Evolutionary conservation across 1,140 invertebrate genomes (phyloP).

Genomic region (Belonocnema kinseyi): DNA sequence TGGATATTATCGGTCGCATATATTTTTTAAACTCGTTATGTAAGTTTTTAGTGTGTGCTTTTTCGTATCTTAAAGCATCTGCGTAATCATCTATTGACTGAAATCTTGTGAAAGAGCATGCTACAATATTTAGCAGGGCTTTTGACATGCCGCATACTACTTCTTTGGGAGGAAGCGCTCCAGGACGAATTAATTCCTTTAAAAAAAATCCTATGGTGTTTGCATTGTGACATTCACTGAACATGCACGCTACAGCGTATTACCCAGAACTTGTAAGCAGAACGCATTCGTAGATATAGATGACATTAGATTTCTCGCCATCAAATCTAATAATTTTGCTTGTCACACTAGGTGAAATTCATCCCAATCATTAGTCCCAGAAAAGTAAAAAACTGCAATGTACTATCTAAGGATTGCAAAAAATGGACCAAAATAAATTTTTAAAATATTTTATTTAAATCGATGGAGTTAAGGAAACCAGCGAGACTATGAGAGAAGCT

Average conservation of each 20-base stretch:
- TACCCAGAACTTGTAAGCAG: neutral
- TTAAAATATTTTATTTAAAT: no score
- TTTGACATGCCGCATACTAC: neutral
- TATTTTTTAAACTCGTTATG: neutral
- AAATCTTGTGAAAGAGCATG: neutral
- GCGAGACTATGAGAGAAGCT: no score
- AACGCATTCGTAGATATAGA: neutral
- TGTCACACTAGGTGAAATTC: no score
- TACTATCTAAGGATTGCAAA: no score
- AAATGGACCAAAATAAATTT: no score
- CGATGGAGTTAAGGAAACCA: no score
- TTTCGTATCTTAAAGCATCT: neutral
- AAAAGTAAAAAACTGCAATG: no score
- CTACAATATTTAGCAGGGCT: neutral
- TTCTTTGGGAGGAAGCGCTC: neutral
- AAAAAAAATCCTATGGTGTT: neutral
- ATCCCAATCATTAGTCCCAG: no score
- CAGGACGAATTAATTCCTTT: neutral
- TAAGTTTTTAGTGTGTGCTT: neutral
- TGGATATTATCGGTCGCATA: neutral
- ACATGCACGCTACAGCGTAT: neutral
- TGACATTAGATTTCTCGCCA: neutral
- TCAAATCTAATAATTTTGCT: neutral
- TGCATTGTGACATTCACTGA: neutral
- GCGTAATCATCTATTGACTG: neutral